These are phyloP conservation scores for Caenorhabditis angaria DNA, from an alignment of 2,888 invertebrate genomes.

Conservation along the genomic window DNA sequence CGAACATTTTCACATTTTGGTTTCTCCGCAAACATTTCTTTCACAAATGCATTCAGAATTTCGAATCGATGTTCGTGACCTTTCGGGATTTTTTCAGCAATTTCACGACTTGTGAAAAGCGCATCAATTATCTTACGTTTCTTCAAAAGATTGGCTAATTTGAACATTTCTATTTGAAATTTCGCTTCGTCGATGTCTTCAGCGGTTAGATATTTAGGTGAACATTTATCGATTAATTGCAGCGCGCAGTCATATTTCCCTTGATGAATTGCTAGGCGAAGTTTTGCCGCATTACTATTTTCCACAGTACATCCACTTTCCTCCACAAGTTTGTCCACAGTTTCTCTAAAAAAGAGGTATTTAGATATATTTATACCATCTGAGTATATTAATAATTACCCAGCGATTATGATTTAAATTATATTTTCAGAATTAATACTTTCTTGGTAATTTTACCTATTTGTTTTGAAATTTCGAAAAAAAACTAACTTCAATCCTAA, in stretches of 20 bases:
- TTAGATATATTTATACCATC: background rate
- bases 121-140: slow-evolving; percentile 22
- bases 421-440: too few relatives aligned
- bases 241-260: slow-evolving; percentile 57
- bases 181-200: slow-evolving; percentile 11
- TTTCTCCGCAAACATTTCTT: slow-evolving; percentile 20
- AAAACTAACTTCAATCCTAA: slow-evolving; percentile 60
- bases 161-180: slow-evolving; percentile 26
- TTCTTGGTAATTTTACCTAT: too few relatives aligned
- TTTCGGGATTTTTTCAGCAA: background rate
- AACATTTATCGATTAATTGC: slow-evolving; percentile 38
- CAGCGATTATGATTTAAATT: too few relatives aligned
- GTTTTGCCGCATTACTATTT: slow-evolving; percentile 50
- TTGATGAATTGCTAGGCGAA: slow-evolving; percentile 45
- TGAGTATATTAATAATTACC: too few relatives aligned
- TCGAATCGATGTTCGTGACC: slow-evolving; percentile 8
- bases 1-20: background rate
- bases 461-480: background rate
- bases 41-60: slow-evolving; percentile 15
- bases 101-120: slow-evolving; percentile 10
- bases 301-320: slow-evolving; percentile 67
- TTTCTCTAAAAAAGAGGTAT: slow-evolving; percentile 49
- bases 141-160: slow-evolving; percentile 24
- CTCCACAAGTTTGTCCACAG: slow-evolving; percentile 63
- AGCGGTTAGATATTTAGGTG: slow-evolving; percentile 10